These are phyloP conservation scores for Ephydatia muelleri DNA, from an alignment of 37 sponge, comb jelly and placozoan species.

Conservation along the genomic window DNA sequence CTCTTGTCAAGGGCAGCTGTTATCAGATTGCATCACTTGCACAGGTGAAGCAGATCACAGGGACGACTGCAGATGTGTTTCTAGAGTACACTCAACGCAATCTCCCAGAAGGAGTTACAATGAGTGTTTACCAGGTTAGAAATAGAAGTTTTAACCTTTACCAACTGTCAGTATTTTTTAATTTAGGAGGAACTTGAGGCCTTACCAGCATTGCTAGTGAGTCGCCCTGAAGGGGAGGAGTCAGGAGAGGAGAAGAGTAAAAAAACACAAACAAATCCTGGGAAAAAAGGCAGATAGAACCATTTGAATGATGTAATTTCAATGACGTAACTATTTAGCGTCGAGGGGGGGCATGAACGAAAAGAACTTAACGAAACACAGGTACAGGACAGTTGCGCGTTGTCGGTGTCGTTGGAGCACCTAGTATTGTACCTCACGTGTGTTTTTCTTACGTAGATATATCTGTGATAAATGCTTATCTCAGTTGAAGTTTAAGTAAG, in stretches of 20 bases:
- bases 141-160: neutral
- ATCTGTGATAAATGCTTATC: neutral
- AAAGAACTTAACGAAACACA: neutral
- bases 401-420: neutral
- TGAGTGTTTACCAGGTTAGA: constrained; percentile 80
- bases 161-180: neutral
- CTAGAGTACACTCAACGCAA: constrained; percentile 94
- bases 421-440: too few species aligned
- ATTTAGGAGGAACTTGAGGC: constrained; percentile 31
- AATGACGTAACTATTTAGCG: neutral
- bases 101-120: constrained; percentile 83
- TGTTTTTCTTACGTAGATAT: neutral
- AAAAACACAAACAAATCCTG: neutral
- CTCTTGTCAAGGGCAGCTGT: neutral
- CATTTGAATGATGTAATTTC: neutral
- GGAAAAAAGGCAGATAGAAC: neutral
- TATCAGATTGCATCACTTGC: neutral
- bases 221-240: constrained; percentile 28
- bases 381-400: neutral
- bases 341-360: neutral
- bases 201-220: constrained; percentile 17
- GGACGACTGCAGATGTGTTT: constrained; percentile 87
- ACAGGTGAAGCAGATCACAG: constrained; percentile 79
- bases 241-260: neutral
- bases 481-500: neutral